Evolutionary conservation across 1,140 invertebrate genomes (phyloP).

Genomic region (Nylanderia fulva): DNA sequence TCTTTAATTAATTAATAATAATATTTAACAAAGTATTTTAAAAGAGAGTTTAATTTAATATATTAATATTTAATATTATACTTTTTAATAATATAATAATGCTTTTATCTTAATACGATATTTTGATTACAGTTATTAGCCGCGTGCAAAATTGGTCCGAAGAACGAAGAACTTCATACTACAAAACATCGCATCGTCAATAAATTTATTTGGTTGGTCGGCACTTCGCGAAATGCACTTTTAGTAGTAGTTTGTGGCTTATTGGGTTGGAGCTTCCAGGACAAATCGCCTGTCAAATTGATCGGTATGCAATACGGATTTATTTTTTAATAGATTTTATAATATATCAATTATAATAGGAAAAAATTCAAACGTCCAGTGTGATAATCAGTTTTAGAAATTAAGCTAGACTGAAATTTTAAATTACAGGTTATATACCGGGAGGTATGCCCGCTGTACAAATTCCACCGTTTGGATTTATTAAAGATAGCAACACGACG

Average conservation of each 20-base stretch:
- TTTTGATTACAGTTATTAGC: constrained; percentile 86
- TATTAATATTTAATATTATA: constrained; percentile 3
- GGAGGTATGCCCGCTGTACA: constrained; percentile 89
- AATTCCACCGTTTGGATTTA: constrained; percentile 89
- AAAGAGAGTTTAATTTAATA: too few species aligned
- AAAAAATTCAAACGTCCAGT: not conserved
- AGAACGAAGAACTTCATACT: constrained; percentile 84
- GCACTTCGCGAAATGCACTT: constrained; percentile 92
- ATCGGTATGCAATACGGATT: constrained; percentile 86
- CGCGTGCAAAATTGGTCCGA: constrained; percentile 87
- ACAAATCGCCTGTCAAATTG: constrained; percentile 87
- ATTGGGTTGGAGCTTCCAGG: constrained; percentile 87
- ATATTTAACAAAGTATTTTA: not conserved
- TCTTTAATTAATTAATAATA: constrained; percentile 20
- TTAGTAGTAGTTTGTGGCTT: constrained; percentile 90
- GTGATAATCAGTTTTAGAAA: not conserved
- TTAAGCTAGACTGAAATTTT: not conserved
- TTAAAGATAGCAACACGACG: constrained; percentile 85
- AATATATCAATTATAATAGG: not conserved
- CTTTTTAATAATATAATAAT: constrained; percentile 14
- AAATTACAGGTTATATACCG: constrained; percentile 87
- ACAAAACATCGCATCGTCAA: constrained; percentile 83
- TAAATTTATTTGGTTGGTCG: constrained; percentile 87
- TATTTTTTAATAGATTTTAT: not conserved
- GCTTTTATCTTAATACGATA: not conserved